A percentile compares a stretch with the other conserved stretches of the same genome.
These are phyloP conservation scores for Epinephelus cyanopodus DNA, from an alignment of 2,113 vertebrate genomes.

Conservation along the genomic window DNA sequence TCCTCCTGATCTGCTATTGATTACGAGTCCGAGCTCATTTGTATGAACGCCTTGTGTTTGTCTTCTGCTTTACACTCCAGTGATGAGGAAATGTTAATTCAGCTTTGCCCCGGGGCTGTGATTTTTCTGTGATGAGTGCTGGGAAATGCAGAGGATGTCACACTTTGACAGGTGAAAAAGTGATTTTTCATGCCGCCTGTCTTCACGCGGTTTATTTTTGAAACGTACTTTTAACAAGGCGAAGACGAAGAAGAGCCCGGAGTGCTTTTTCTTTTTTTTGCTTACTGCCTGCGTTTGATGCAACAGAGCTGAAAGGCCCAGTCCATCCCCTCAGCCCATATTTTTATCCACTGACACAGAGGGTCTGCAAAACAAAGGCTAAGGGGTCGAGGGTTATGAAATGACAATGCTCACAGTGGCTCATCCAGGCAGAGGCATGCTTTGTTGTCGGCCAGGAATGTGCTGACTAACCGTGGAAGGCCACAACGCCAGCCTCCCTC, in stretches of 20 bases:
- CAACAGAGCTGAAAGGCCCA: constrained; percentile 58
- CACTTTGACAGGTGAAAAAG: constrained; percentile 14
- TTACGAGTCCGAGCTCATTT: constrained; percentile 57
- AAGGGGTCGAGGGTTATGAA: constrained; percentile 73
- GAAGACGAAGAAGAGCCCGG: constrained; percentile 13
- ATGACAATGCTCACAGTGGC: constrained; percentile 75
- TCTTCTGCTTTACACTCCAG: constrained; percentile 16
- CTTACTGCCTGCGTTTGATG: constrained; percentile 57
- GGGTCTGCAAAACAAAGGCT: constrained; percentile 65
- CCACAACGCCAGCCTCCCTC: constrained; percentile 70
- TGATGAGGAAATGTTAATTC: constrained; percentile 56
- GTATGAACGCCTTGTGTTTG: constrained; percentile 41
- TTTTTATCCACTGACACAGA: constrained; percentile 69
- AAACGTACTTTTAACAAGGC: neutral
- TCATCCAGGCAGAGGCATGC: constrained; percentile 74
- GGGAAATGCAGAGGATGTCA: neutral
- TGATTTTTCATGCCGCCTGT: neutral
- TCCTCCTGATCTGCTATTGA: constrained; percentile 59
- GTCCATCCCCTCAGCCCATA: constrained; percentile 62
- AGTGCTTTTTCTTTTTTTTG: constrained; percentile 13
- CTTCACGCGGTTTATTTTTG: neutral
- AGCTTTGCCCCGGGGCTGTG: constrained; percentile 32
- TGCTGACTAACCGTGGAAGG: constrained; percentile 81
- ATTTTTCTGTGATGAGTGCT: neutral
- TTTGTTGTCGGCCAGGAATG: constrained; percentile 85